These are phyloP conservation scores for Parnassius glacialis DNA, from an alignment of 2,888 invertebrate genomes.

Conservation along the genomic window DNA sequence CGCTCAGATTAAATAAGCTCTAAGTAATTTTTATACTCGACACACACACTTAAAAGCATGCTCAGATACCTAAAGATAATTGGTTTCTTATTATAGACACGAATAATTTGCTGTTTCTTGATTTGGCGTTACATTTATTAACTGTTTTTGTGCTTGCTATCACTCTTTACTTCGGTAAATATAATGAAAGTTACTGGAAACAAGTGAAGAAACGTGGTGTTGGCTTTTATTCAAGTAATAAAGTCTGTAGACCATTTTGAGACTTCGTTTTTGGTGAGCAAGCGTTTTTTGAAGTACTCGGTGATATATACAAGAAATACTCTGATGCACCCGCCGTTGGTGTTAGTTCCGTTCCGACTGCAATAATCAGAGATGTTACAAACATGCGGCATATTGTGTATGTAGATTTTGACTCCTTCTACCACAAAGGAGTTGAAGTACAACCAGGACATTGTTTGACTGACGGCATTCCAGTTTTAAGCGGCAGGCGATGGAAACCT, in stretches of 20 bases:
- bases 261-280: not conserved
- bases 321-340: constrained; percentile 49
- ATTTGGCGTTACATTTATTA: not conserved
- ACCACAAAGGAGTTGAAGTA: constrained; percentile 33
- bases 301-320: constrained; percentile 41
- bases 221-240: not conserved
- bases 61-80: no score
- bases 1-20: no score
- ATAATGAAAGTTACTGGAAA: not conserved
- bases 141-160: not conserved
- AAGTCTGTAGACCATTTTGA: not conserved
- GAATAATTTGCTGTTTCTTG: no score
- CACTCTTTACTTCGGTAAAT: not conserved
- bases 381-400: no score
- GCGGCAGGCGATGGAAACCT: constrained; percentile 42
- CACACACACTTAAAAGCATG: no score
- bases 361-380: constrained; percentile 36
- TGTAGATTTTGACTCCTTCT: no score
- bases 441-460: constrained; percentile 28
- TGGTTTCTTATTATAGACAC: no score
- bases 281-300: not conserved
- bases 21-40: no score
- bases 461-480: constrained; percentile 36
- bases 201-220: not conserved
- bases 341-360: constrained; percentile 37